Base-by-base conservation (phyloP, 1,140 invertebrate species). In the Tigriopus japonicus region DNA sequence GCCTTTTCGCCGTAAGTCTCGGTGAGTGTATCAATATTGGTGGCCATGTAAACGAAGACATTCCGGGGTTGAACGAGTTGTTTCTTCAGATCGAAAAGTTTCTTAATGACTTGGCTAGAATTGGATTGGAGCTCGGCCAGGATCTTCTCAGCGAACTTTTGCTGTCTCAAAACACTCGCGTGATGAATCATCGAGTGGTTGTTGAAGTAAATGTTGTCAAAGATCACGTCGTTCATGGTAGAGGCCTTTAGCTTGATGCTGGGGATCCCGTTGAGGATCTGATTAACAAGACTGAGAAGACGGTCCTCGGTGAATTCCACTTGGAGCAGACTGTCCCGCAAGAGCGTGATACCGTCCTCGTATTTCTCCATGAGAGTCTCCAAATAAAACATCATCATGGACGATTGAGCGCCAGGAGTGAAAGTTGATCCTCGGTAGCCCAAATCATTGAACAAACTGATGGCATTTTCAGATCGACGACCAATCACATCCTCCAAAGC, bases 181-280 rank as follows among this genome's bases (percentile, higher is more conserved):
- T 19, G 23, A 24, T 54, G 52, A n/a, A 54, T 24, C 17, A 21
- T n/a, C 2, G 52, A 21, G 6, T 54, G 17, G 14, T 54, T 28
- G 17, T 54, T 54, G 52, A 54, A 54, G 19, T 19, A 54, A 15
- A 54, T 54, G 24, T 24, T 54, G 14, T 54, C 52, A 21, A 54
- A 54, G 17, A 54, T 17, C 14, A 28, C 52, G 6, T 17, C 15
- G 24, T 21, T 19, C 17, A 54, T 28, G 17, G 14, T 54, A 24
- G 52, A 17, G 3, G 52, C 17, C 24, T 17, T 21, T 6, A 28
- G 14, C 24, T 54, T 54, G 15, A 21, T 54, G 17, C 17, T 28
- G 3, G 52, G 52, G 24, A 54, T 54, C 14, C 15, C 52, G 15
- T 54, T 54, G 17, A 54, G 24, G 14, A 54, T 17, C 24, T 54